These are phyloP conservation scores for Sinosuthora webbiana DNA, from an alignment of 2,113 vertebrate genomes.

Conservation along the genomic window DNA sequence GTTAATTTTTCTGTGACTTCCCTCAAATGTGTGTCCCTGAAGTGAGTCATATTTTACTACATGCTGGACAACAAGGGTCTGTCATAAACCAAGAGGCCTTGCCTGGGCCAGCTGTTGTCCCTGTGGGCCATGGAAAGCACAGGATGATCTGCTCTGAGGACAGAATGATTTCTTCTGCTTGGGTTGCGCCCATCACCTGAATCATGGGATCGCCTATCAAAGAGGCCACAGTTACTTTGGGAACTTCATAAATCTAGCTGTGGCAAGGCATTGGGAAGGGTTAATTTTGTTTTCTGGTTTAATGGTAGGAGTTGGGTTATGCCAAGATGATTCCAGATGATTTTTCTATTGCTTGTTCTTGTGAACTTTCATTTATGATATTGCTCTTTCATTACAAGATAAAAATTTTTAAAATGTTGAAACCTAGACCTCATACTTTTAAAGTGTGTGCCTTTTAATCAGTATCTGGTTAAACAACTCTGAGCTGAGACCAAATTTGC, in stretches of 20 bases:
- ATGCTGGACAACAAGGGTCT: not conserved
- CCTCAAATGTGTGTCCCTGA: conserved; percentile 19
- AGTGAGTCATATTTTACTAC: conserved; percentile 23
- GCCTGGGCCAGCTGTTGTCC: not conserved
- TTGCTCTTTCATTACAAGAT: not conserved
- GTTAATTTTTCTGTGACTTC: conserved; percentile 29
- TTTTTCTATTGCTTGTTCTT: not conserved
- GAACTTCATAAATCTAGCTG: not conserved
- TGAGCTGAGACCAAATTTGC: not conserved
- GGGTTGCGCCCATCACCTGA: not conserved
- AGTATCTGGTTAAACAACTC: not conserved
- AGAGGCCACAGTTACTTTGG: fast-evolving
- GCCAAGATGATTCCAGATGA: not conserved
- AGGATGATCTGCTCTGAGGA: not conserved
- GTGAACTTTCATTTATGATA: not conserved
- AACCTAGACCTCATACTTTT: not conserved
- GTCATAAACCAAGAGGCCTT: not conserved
- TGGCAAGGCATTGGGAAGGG: not conserved
- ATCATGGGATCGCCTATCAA: not conserved
- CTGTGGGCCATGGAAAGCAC: not conserved
- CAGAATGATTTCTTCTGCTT: not conserved
- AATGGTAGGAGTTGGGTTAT: not conserved
- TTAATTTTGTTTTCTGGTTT: not conserved
- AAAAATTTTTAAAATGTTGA: not conserved
- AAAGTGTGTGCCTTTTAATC: not conserved